phyloP scores from a whole-genome alignment of 2,888 invertebrate species.

The Tupiocoris notatus region DNA sequence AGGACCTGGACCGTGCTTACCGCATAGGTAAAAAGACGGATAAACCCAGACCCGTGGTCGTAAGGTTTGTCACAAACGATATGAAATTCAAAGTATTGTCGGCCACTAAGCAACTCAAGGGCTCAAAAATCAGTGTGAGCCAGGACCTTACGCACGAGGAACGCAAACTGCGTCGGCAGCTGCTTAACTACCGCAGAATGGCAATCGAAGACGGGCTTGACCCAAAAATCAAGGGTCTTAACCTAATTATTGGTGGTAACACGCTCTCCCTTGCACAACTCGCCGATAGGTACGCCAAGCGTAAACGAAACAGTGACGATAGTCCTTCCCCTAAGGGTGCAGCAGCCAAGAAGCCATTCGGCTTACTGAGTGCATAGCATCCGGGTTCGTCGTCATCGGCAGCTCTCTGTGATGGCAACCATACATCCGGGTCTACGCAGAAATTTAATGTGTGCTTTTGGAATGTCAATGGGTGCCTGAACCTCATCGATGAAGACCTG shows the following conservation, averaged over 20 bases:
- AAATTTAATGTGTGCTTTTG: not conserved
- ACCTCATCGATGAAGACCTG: not conserved
- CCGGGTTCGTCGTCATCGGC: not conserved
- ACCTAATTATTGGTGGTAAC: not conserved
- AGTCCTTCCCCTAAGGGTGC: not conserved
- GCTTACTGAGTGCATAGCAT: not conserved
- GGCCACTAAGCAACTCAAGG: not conserved
- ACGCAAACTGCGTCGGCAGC: not conserved
- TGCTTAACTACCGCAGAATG: not conserved
- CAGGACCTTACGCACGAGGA: not conserved
- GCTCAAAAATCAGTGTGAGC: not conserved
- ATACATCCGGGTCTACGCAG: no score
- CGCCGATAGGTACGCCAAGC: not conserved
- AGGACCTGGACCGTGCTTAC: not conserved
- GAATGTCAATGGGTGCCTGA: not conserved
- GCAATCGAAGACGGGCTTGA: not conserved
- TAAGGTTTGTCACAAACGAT: not conserved
- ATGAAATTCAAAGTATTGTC: not conserved
- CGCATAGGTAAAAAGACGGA: not conserved
- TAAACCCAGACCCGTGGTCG: not conserved
- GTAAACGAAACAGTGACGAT: not conserved
- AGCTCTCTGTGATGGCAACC: no score
- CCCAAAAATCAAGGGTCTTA: constrained; percentile 3
- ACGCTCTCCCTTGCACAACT: not conserved
- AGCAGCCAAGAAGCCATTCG: not conserved